phyloP scores from a whole-genome alignment of 2,113 vertebrate species.

The Bambusicola thoracicus region DNA sequence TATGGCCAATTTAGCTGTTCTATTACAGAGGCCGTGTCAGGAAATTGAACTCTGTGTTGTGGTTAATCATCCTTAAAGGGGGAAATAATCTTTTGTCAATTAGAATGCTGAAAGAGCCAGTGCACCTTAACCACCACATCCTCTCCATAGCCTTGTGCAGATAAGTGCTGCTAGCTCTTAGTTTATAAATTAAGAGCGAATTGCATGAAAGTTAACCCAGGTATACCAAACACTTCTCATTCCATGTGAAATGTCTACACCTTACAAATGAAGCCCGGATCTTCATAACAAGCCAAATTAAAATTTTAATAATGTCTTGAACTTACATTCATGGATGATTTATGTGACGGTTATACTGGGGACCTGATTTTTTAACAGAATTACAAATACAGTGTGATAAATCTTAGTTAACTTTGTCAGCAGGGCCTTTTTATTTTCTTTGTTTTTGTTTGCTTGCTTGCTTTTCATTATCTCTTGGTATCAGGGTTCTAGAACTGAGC shows the following conservation, averaged over 20 bases:
- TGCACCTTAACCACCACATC: background rate
- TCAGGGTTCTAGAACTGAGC: background rate
- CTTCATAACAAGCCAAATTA: background rate
- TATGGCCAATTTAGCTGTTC: background rate
- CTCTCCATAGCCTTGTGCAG: background rate
- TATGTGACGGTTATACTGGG: background rate
- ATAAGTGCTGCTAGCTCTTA: background rate
- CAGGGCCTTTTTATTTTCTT: background rate
- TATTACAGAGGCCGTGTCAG: background rate
- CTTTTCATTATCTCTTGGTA: background rate
- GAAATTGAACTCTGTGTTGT: constrained; percentile 26
- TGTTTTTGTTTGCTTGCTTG: background rate
- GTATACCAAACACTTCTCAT: background rate
- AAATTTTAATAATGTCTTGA: background rate
- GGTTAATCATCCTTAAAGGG: constrained; percentile 27
- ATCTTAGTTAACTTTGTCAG: background rate
- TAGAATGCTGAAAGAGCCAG: background rate
- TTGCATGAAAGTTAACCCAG: background rate
- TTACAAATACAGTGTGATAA: background rate
- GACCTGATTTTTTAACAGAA: background rate
- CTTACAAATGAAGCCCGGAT: background rate
- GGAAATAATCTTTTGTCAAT: constrained; percentile 33
- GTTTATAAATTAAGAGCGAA: constrained; percentile 20
- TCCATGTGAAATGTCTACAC: background rate
- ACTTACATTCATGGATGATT: background rate